Percentiles rank a stretch among this genome's conserved stretches.
These are phyloP conservation scores for Myotis davidii DNA, from an alignment of 2,113 vertebrate species.

Conservation along the genomic window DNA sequence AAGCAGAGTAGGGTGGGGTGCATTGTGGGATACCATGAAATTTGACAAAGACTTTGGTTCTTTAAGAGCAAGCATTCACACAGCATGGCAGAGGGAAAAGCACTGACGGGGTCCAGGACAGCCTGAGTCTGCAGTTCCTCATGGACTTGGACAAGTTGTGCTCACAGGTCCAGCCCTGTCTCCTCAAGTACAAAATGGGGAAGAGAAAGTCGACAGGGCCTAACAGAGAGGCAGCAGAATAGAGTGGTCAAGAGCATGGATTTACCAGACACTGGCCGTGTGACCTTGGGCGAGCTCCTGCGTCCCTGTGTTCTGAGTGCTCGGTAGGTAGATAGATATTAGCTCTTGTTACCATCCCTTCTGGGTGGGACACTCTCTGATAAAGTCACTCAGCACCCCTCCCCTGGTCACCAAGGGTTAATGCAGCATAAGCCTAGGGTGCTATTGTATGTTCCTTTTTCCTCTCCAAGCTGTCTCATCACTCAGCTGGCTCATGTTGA, in stretches of 20 bases:
- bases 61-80: background rate
- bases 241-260: background rate
- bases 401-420: background rate
- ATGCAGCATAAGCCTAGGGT: background rate
- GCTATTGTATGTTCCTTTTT: background rate
- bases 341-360: background rate
- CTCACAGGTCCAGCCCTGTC: background rate
- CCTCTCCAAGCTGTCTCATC: background rate
- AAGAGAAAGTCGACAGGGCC: conserved; percentile 76
- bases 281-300: background rate
- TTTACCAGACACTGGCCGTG: background rate
- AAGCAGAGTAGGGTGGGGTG: background rate
- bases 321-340: rapidly evolving
- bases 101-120: background rate
- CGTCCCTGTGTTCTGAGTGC: background rate
- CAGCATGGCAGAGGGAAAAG: background rate
- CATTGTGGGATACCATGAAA: background rate
- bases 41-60: background rate
- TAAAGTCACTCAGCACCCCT: rapidly evolving
- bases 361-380: background rate
- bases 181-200: conserved; percentile 59
- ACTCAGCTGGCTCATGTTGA: conserved; percentile 25
- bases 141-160: background rate
- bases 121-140: conserved; percentile 22
- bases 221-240: background rate